Percentiles rank a stretch among this genome's conserved stretches.
phyloP scores from a whole-genome alignment of 2,797 vertebrate species.

The Argya squamiceps region DNA sequence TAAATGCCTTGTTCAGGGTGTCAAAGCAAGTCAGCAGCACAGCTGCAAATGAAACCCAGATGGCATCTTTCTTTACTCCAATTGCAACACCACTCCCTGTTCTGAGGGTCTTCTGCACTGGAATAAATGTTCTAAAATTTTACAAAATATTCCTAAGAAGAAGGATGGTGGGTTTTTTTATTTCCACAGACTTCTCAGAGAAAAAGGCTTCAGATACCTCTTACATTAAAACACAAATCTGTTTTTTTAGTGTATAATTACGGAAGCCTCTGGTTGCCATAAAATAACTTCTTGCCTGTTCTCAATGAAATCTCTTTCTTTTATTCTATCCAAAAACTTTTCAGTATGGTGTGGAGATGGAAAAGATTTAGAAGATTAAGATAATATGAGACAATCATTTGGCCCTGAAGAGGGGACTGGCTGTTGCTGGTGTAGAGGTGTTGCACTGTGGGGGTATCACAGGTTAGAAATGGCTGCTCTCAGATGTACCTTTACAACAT shows the following conservation, averaged over 20 bases:
- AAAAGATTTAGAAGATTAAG: neutral
- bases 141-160: neutral
- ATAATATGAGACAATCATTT: neutral
- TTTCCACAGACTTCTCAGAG: neutral
- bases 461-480: neutral
- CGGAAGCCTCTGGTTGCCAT: neutral
- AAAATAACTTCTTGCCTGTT: neutral
- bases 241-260: neutral
- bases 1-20: constrained; percentile 37
- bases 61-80: neutral
- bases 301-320: neutral
- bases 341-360: neutral
- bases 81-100: neutral
- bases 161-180: neutral
- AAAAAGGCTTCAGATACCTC: neutral
- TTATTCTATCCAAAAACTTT: neutral
- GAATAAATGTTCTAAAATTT: neutral
- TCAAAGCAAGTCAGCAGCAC: constrained; percentile 9
- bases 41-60: constrained; percentile 31
- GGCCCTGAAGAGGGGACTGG: neutral
- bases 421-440: neutral
- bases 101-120: neutral
- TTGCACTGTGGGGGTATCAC: neutral
- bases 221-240: neutral
- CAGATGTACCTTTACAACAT: neutral